Base-by-base conservation (phyloP, 2,797 vertebrate genomes). In the Lepilemur septentrionalis region DNA sequence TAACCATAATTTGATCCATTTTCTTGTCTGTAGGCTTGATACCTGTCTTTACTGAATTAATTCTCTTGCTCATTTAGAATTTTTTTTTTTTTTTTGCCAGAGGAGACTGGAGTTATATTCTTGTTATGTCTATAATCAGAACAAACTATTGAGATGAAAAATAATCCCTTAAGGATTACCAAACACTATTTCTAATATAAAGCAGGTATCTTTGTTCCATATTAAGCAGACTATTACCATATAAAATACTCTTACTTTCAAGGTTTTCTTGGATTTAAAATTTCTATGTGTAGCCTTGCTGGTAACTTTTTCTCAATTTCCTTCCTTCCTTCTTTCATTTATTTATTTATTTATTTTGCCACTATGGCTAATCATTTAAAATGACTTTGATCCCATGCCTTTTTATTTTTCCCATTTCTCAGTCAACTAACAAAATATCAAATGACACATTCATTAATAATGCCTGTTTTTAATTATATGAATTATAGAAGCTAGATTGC, bases 31-130 rank as follows among this genome's bases (percentile, higher is more conserved):
- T 2, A 87, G 18, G 1, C 14, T 84, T 78, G 61, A 88, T 22
- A 88, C 82, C 20, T 95, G 91, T 81, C 75, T 89, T 78, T 78
- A 82, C 20, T 78, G 13, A 88, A 89, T 78, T 92, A 85, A 91
- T 78, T 32, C 4, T 83, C 38, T 88, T 89, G 22, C 17, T 88
- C 17, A 75, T 89, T 91, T 86, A 48, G 28, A 85, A 30, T 18
- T 63, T 57, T 23, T 57, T 20, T 52, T 75, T 17, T 69, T 61
- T 83, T 35, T 75, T 59, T 41, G 7, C 4, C 22, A 18, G 55
- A 10, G n/a, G 23, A 52, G 14, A 48, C 28, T 81, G 1, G 4
- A 55, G 9, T 84, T 85, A 82, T 52, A 82, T 63, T 67, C 30
- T 76, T 46, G 2, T 85, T 80, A 57, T 41, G 9, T 70, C 18